phyloP scores from a whole-genome alignment of 2,797 vertebrate genomes.

The Anomalospiza imberbis region DNA sequence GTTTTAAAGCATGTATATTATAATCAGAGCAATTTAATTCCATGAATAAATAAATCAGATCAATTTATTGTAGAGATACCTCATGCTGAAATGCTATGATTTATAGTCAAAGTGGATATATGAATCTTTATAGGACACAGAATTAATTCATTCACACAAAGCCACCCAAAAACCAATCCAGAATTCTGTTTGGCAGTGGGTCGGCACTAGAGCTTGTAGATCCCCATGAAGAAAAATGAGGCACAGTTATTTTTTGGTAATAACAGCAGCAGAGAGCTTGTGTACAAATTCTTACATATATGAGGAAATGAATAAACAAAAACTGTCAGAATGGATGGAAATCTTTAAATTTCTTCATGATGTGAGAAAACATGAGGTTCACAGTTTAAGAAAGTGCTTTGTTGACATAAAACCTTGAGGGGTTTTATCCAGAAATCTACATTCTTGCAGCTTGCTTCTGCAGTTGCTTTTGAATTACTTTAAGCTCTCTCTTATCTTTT shows the following conservation, averaged over 20 bases:
- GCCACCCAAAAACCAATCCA: background rate
- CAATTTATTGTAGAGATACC: background rate
- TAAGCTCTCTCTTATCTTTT: background rate
- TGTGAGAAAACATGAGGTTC: background rate
- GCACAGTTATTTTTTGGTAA: background rate
- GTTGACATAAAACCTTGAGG: background rate
- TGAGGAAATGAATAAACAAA: background rate
- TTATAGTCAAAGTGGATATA: background rate
- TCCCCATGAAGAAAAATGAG: background rate
- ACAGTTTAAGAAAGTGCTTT: background rate
- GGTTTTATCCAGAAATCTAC: background rate
- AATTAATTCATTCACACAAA: background rate
- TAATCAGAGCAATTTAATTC: background rate
- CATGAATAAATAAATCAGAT: conserved; percentile 4
- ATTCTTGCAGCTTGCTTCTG: background rate
- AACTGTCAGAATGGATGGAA: background rate
- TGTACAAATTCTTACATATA: background rate
- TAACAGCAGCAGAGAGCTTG: background rate
- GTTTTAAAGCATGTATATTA: conserved; percentile 11
- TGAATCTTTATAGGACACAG: background rate
- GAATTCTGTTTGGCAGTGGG: background rate
- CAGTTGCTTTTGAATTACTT: background rate
- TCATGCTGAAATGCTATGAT: background rate
- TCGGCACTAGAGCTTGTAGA: background rate
- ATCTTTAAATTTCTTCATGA: background rate